phyloP scores from a whole-genome alignment of 2,797 vertebrate genomes.

The Chloroceryle inda region DNA sequence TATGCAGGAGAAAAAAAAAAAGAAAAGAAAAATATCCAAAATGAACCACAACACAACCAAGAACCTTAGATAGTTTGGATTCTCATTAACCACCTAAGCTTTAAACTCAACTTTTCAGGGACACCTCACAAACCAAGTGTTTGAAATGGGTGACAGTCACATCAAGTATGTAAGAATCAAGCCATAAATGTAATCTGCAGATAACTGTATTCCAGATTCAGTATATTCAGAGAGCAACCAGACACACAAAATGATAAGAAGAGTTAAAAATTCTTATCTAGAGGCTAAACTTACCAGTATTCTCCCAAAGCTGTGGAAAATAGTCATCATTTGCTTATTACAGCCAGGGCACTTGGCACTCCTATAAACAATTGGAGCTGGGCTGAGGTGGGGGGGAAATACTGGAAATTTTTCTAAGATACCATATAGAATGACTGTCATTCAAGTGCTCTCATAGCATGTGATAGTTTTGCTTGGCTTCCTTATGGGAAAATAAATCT shows the following conservation, averaged over 20 bases:
- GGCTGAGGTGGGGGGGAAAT: neutral
- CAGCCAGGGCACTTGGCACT: neutral
- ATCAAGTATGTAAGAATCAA: neutral
- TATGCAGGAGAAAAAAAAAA: neutral
- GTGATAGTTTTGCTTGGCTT: neutral
- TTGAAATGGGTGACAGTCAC: neutral
- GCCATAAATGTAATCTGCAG: neutral
- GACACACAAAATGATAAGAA: neutral
- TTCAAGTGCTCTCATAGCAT: neutral
- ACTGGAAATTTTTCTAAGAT: neutral
- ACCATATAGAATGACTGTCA: neutral
- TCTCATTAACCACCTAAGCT: neutral
- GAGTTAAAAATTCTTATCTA: neutral
- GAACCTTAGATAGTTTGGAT: neutral
- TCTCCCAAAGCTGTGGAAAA: neutral
- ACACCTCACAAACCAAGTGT: rapidly evolving
- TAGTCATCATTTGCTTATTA: neutral
- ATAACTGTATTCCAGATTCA: neutral
- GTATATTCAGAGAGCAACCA: neutral
- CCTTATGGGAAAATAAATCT: neutral
- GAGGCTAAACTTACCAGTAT: neutral
- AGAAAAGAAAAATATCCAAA: neutral
- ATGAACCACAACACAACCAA: neutral
- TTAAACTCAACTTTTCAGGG: neutral
- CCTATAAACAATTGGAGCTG: neutral